Conservation (phyloP, 2,113 vertebrate genomes). For the Pungitius pungitius region DNA sequence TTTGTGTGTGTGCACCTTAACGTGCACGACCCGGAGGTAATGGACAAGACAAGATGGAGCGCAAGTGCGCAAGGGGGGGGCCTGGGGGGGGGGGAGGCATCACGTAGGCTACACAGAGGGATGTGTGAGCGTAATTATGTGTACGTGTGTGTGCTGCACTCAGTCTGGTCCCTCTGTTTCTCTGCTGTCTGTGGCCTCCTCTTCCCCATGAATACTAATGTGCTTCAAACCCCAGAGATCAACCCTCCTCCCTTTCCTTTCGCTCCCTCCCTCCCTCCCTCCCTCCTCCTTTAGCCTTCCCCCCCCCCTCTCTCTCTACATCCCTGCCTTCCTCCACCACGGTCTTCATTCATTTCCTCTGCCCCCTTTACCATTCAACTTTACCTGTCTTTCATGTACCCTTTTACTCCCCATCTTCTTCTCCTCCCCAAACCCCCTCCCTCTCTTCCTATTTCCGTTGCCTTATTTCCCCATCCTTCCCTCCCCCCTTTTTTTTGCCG, state of each 20-base stretch:
- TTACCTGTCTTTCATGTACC: constrained; percentile 67
- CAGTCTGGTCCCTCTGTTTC: constrained; percentile 78
- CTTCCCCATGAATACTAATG: constrained; percentile 83
- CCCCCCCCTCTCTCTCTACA: constrained; percentile 43
- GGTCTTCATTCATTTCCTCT: constrained; percentile 67
- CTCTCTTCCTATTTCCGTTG: constrained; percentile 39
- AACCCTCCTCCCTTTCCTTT: constrained; percentile 66
- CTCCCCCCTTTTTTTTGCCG: constrained; percentile 24
- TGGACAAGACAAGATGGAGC: constrained; percentile 34
- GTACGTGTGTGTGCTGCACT: constrained; percentile 49
- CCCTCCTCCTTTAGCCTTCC: constrained; percentile 41
- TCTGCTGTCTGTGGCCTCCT: constrained; percentile 82
- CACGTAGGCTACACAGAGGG: constrained; percentile 19
- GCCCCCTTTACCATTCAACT: constrained; percentile 74
- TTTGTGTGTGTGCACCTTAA: constrained; percentile 28
- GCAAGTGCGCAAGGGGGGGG: constrained; percentile 11
- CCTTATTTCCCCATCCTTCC: constrained; percentile 48
- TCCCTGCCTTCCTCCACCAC: constrained; percentile 62
- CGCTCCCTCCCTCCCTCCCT: constrained; percentile 19
- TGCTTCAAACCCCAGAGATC: constrained; percentile 82
- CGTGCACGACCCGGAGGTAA: constrained; percentile 44
- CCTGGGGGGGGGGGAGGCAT: not conserved
- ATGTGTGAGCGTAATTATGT: constrained; percentile 36
- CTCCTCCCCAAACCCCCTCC: constrained; percentile 57
- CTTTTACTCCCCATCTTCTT: constrained; percentile 61